These are phyloP conservation scores for Rousettus madagascariensis DNA, from an alignment of 2,797 vertebrate genomes.

Conservation along the genomic window DNA sequence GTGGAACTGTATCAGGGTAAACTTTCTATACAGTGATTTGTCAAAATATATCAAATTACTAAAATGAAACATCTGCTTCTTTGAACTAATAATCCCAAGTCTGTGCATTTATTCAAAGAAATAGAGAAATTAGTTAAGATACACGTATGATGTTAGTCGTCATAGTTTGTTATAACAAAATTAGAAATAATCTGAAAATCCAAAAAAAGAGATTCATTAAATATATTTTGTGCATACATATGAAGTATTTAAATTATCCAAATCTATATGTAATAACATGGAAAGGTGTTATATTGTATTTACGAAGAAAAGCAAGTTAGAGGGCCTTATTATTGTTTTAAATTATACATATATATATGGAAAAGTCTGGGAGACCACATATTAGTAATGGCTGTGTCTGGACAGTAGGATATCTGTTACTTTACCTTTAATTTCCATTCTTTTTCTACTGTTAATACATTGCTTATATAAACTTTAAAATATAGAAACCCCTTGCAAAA, in stretches of 20 bases:
- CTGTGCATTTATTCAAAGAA: neutral
- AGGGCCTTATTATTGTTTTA: neutral
- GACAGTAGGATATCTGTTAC: neutral
- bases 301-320: neutral
- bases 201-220: neutral
- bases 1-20: neutral
- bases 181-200: neutral
- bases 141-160: neutral
- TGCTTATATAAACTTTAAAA: slow-evolving; percentile 16
- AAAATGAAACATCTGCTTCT: neutral
- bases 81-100: neutral
- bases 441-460: neutral
- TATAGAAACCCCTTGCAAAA: neutral
- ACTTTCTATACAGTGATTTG: neutral
- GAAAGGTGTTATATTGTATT: neutral
- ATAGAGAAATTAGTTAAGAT: neutral
- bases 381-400: neutral
- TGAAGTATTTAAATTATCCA: neutral
- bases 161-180: neutral
- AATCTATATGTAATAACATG: neutral
- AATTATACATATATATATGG: neutral
- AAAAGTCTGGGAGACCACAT: neutral
- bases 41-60: neutral
- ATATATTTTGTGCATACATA: neutral
- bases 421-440: neutral